Base-by-base conservation (phyloP, 1,140 invertebrate species). In the Anastrepha obliqua region DNA sequence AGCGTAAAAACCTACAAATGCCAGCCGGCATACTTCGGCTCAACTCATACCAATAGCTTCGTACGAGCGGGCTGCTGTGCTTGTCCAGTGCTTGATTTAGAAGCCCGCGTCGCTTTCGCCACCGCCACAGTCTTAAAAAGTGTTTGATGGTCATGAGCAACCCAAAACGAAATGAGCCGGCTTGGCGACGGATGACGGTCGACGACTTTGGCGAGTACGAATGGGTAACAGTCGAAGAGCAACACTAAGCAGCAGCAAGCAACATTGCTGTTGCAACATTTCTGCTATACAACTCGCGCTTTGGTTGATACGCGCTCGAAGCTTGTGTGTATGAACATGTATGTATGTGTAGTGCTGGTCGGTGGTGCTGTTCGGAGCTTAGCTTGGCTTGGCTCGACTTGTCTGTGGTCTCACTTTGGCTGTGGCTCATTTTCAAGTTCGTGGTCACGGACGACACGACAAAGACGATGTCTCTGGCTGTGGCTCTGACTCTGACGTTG, bases 361-460 rank as follows among this genome's bases (percentile, higher is more conserved):
- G 39, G 44, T 85, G 74, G 42, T 67, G 86, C 11, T 87, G n/a
- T 65, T 60, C 47, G 39, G 59, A 29, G 60, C 20, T n/a, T 13
- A 29, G 47, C 55, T 88, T 55, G 20, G 51, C 55, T 42, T 58
- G 60, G n/a, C 8, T 29, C 20, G 7, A 44, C 74, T 42, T 65
- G 47, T 70, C 20, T 60, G 58, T 86, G 47, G 81, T 86, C 44
- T 88, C 74, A 59, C 65, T 29, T 29, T 29, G 29, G 67, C 20
- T 81, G 64, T 87, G 86, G 88, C 59, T 51, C 70, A 88, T 88
- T 86, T 87, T 88, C 88, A 88, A 88, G 88, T 88, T 88, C 88
- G 86, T 88, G 88, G 88, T 85, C 88, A 88, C 85, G 85, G 86
- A 87, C 64, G 86, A 60, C 65, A 44, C 85, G 59, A 86, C 85